Evolutionary conservation across 2,888 invertebrate species (phyloP).

Genomic region (Orthosia gothica): DNA sequence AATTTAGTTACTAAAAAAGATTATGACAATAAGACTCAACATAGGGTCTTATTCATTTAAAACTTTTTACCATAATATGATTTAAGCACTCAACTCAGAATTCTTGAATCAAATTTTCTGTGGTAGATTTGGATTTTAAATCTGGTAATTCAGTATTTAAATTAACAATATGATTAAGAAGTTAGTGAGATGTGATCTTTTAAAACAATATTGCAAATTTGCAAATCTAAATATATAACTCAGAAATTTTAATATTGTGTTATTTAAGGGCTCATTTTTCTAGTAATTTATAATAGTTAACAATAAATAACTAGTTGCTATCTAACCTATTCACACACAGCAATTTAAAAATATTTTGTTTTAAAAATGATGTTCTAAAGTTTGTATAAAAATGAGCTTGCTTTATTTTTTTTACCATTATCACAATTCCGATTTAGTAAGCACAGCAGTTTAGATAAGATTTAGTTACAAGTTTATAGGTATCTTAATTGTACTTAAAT

Average conservation of each 20-base stretch:
- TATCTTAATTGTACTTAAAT: too few species aligned
- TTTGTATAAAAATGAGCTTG: constrained; percentile 23
- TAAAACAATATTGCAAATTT: background rate
- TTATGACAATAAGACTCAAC: too few species aligned
- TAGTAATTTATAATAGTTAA: constrained; percentile 50
- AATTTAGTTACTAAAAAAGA: background rate
- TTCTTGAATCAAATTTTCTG: too few species aligned
- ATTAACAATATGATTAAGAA: too few species aligned
- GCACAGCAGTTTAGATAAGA: constrained; percentile 16
- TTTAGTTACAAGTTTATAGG: too few species aligned
- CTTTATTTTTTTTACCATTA: background rate
- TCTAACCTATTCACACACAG: constrained; percentile 48
- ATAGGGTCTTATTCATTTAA: too few species aligned
- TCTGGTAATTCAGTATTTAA: too few species aligned
- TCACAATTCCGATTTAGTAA: constrained; percentile 35
- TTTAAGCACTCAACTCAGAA: too few species aligned
- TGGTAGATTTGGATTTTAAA: too few species aligned
- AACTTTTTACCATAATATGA: too few species aligned
- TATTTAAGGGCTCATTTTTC: constrained; percentile 11
- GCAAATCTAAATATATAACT: constrained; percentile 22
- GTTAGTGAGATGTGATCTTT: background rate
- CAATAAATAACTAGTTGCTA: constrained; percentile 56
- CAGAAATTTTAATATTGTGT: constrained; percentile 6
- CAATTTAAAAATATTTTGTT: constrained; percentile 30
- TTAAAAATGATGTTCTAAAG: constrained; percentile 49